Evolutionary conservation across 2,797 vertebrate genomes (phyloP).

Genomic region (Furcifer pardalis): DNA sequence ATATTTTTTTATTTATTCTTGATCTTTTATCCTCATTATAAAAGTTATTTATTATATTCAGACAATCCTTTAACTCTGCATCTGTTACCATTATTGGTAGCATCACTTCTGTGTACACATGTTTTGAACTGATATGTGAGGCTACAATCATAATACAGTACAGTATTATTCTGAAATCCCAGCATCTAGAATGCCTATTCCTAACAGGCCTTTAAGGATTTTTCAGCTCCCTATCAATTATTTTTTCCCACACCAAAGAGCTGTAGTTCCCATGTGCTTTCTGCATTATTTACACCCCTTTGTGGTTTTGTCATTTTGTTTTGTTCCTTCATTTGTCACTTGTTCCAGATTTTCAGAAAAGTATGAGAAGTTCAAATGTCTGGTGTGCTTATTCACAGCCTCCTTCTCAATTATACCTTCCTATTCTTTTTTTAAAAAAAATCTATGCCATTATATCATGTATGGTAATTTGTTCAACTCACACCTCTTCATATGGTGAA

Average conservation of each 20-base stretch:
- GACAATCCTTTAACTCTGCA: too few species aligned
- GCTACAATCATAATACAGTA: not conserved
- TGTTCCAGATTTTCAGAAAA: slow-evolving; percentile 32
- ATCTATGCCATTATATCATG: not conserved
- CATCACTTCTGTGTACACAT: not conserved
- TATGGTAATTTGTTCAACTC: not conserved
- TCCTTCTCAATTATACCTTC: not conserved
- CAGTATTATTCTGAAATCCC: slow-evolving; percentile 26
- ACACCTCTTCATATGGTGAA: not conserved
- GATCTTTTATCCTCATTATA: too few species aligned
- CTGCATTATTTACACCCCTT: slow-evolving; percentile 55
- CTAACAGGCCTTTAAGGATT: slow-evolving; percentile 49
- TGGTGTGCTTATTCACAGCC: not conserved
- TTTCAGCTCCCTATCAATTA: slow-evolving; percentile 22
- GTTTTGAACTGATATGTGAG: not conserved
- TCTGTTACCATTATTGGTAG: too few species aligned
- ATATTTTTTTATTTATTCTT: too few species aligned
- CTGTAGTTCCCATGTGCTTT: slow-evolving; percentile 25
- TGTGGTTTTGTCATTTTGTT: slow-evolving; percentile 44
- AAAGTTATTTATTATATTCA: too few species aligned
- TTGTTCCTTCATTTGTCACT: slow-evolving; percentile 19
- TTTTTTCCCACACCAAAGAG: slow-evolving; percentile 38
- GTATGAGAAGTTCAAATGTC: slow-evolving; percentile 25
- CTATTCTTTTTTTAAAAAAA: not conserved
- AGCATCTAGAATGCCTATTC: slow-evolving; percentile 35